Conservation (phyloP, 2,888 invertebrate species). For the Scrobipalpa costella region DNA sequence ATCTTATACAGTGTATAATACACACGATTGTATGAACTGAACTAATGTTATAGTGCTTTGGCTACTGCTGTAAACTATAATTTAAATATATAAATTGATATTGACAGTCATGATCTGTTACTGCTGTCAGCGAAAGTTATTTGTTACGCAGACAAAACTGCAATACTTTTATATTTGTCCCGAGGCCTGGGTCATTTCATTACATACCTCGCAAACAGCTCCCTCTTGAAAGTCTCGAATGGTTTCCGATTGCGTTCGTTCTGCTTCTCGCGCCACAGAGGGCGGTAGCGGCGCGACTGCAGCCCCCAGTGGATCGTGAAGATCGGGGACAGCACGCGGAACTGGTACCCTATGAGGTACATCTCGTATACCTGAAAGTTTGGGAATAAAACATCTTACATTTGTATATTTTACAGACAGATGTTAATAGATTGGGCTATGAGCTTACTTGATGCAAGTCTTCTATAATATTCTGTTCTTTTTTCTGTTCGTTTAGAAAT, state of each 20-base stretch:
- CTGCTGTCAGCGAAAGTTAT: neutral
- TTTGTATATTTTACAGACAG: too few relatives aligned
- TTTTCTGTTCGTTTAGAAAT: too few relatives aligned
- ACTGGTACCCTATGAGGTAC: conserved; percentile 93
- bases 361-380: conserved; percentile 92
- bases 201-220: conserved; percentile 83
- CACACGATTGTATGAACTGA: too few relatives aligned
- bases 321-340: conserved; percentile 92
- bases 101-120: neutral
- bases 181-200: too few relatives aligned
- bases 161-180: too few relatives aligned
- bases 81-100: too few relatives aligned
- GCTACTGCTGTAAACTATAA: too few relatives aligned
- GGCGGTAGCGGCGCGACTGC: conserved; percentile 88
- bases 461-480: too few relatives aligned
- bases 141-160: neutral
- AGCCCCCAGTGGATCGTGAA: conserved; percentile 96
- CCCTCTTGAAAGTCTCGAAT: conserved; percentile 91
- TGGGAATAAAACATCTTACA: neutral
- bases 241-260: conserved; percentile 90
- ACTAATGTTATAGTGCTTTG: too few relatives aligned
- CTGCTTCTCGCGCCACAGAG: conserved; percentile 93
- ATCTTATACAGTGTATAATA: neutral
- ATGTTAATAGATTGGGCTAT: too few relatives aligned
- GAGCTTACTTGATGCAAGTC: too few relatives aligned